A percentile compares a stretch with the other conserved stretches of the same genome.
Conservation (phyloP, 2,888 invertebrate genomes). For the Pseudolycoriella hygida region DNA sequence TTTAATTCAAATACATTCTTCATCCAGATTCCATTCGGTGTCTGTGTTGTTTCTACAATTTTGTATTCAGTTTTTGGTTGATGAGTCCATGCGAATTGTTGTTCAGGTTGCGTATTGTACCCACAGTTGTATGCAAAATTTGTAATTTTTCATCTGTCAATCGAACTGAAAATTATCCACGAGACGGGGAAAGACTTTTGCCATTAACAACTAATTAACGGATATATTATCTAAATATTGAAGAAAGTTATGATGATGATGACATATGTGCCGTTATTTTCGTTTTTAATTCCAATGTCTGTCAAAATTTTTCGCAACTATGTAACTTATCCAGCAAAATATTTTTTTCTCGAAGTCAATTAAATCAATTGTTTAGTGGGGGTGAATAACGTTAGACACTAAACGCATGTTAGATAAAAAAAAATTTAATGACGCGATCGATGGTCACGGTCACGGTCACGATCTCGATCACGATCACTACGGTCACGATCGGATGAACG, state of each 20-base stretch:
- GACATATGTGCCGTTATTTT: not conserved
- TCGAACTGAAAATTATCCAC: no score
- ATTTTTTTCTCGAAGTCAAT: not conserved
- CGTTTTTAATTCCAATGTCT: not conserved
- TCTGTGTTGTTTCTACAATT: not conserved
- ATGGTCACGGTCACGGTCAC: constrained; percentile 49
- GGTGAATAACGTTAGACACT: not conserved
- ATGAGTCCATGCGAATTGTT: no score
- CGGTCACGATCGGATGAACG: constrained; percentile 45
- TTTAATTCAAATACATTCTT: not conserved
- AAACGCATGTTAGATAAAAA: not conserved
- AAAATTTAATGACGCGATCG: constrained; percentile 18
- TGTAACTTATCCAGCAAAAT: not conserved
- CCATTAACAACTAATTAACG: no score
- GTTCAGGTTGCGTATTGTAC: no score
- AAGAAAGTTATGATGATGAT: not conserved
- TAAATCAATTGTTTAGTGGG: not conserved
- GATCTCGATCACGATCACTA: constrained; percentile 46
- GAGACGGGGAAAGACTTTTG: no score
- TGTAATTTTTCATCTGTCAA: no score
- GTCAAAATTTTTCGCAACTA: no score
- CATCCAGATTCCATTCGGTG: not conserved
- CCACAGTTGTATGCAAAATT: no score
- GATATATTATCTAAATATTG: no score
- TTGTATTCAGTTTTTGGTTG: not conserved